These are phyloP conservation scores for human DNA, from an alignment of 2,113 vertebrate species.

Conservation along the genomic window GRCh38 chr16:28040001-28040500, in stretches of 20 bases:
- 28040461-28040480: neutral
- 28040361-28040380: neutral
- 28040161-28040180: neutral
- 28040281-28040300: neutral
- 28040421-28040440: neutral
- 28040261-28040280: neutral
- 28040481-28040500: neutral
- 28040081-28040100: neutral
- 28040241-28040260: neutral
- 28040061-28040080: neutral
- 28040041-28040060: neutral
- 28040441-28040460: neutral
- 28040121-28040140: neutral
- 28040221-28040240: neutral
- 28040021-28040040: neutral
- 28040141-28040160: rapidly evolving
- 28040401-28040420: neutral
- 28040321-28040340: neutral
- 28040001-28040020: neutral
- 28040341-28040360: neutral
- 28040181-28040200: neutral
- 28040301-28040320: neutral
- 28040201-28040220: neutral
- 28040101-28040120: rapidly evolving
- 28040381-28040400: neutral